Percentiles rank a stretch among this genome's conserved stretches.
phyloP scores from a whole-genome alignment of 1,140 invertebrate genomes.

The Magallana ariakensis region DNA sequence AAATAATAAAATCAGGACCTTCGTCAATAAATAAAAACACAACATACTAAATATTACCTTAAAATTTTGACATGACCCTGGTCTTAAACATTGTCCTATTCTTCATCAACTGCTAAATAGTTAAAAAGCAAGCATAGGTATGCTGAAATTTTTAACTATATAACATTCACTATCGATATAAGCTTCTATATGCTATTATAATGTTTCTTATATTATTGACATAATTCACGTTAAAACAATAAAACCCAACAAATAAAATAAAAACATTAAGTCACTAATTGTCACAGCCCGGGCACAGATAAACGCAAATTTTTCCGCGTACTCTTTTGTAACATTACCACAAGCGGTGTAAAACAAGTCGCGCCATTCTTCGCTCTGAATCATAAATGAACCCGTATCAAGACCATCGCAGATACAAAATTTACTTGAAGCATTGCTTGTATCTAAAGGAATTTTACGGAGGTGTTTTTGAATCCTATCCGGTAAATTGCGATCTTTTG shows the following conservation, averaged over 20 bases:
- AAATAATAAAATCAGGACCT: no score
- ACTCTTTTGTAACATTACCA: conserved; percentile 11
- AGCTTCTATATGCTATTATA: not conserved
- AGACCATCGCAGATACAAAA: conserved; percentile 37
- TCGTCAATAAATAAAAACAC: no score
- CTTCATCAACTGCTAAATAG: not conserved
- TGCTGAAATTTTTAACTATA: no score
- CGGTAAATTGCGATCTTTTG: conserved; percentile 27
- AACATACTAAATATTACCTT: no score
- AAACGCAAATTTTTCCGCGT: conserved; percentile 2
- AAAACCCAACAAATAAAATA: not conserved
- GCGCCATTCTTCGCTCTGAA: conserved; percentile 35
- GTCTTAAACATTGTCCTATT: not conserved
- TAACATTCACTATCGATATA: not conserved
- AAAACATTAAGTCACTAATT: not conserved
- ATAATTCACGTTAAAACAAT: no score
- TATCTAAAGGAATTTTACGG: not conserved
- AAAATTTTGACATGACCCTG: not conserved
- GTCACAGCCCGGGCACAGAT: not conserved
- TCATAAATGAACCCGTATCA: conserved; percentile 47
- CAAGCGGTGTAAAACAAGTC: conserved; percentile 34
- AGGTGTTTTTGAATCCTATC: conserved; percentile 4
- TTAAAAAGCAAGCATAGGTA: not conserved
- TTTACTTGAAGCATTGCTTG: not conserved
- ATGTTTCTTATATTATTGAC: no score